Base-by-base conservation (phyloP, 2,888 invertebrate genomes). In the Hyposoter didymator region DNA sequence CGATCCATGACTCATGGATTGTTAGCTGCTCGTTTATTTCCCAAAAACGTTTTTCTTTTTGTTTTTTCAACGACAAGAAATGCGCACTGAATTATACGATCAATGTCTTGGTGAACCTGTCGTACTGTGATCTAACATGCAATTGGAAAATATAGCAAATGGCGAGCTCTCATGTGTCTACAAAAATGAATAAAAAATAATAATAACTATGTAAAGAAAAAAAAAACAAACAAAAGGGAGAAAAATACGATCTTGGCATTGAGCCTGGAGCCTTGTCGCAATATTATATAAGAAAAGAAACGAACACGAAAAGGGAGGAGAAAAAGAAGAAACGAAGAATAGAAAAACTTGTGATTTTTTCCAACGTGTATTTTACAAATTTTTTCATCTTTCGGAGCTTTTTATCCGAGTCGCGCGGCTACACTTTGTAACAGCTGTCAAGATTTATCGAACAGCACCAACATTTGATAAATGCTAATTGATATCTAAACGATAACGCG, bases 361-460 rank as follows among this genome's bases (percentile, higher is more conserved):
- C 75, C 79, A 85, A 82, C 75, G 82, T 78, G 79, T 79, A 73
- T 79, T 85, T 82, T 82, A 85, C 85, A 75, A 75, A 82, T 75
- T 82, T 85, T 85, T 82, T 82, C 75, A 85, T 85, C 78, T 82
- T 78, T 85, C 85, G 85, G 85, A 85, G 76, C 72, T 79, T 82
- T 80, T 85, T 85, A 79, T 85, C 85, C 85, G 82, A 78, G 82
- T 74, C 70, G 67, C 70, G 67, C 64, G 67, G 76, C 72, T 73
- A 64, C 73, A 66, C 70, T 82, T 85, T 85, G 78, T 78, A 81
- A 76, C 49, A 45, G 80, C 76, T 72, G 70, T 64, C 70, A 14
- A 59, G 69, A 79, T 47, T 35, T 39, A 62, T 52, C 49, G 35
- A 35, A 52, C 70, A 64, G 76, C 64, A n/a, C 1, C 28, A 45